Evolutionary conservation across 2,113 vertebrate genomes (phyloP), one percentile per base, ranked within the genome.

Genomic region (Opisthocomus hoazin): DNA sequence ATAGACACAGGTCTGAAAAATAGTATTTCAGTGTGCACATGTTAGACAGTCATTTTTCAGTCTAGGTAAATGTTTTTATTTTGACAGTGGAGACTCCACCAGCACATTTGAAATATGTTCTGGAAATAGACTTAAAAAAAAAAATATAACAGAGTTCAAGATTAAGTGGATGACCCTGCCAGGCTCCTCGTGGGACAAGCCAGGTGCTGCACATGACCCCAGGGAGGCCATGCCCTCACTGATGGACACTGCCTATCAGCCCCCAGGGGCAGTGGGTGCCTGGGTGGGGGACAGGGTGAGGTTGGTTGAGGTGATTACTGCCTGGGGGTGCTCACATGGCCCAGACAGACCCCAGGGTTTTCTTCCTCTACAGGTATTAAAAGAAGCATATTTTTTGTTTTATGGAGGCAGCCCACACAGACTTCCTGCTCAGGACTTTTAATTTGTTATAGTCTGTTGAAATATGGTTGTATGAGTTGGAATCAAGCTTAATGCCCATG

Each of bases 181-280:
- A 54, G 41, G 26, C 30, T 86, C 23, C 11, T 1, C 2, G 4
- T 18, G 10, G 29, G 48, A 63, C 46, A n/a, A 69, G 27, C 27
- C 53, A n/a, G 21, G 32, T 0, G 0, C 51, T 54, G 18, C 2
- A 23, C 15, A 26, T 34, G n/a, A 24, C 43, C 16, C 32, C 27
- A 50, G 32, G 34, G 12, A 24, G 22, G 18, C 9, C 19, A 36
- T 54, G 34, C 9, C 16, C 20, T 79, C 43, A 14, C 9, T 2
- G 4, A 24, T 5, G 10, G 41, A 66, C 16, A 9, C 12, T 32
- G 4, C 30, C 61, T 26, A 1, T 1, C 32, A 37, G 32, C 27
- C 27, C 12, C 16, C 3, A 3, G 23, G 5, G 22, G 11, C 0
- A 0, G 14, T 30, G 27, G 11, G 19, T 12, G 16, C 10, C 60